Base-by-base conservation (phyloP, 2,797 vertebrate genomes). In the Lindbergichthys nudifrons region DNA sequence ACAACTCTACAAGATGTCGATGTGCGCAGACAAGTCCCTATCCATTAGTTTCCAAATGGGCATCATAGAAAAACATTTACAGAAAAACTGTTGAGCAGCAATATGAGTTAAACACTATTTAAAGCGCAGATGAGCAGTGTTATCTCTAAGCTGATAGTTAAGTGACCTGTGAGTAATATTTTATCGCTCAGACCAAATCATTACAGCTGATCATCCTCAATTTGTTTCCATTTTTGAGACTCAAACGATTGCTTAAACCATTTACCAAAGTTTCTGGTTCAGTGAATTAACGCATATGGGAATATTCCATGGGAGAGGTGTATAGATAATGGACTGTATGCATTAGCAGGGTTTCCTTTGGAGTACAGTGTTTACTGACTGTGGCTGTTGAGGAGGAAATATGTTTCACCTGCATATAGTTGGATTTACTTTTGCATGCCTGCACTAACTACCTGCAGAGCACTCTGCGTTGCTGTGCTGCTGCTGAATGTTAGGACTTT, bases 341-440 rank as follows among this genome's bases (percentile, higher is more conserved):
- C 81, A 81, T 89, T 85, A 80, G 78, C 39, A 15, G 62, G 75
- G 74, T 83, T 62, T 81, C 77, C 50, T 85, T 84, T 75, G 52
- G 58, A 70, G 61, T 14, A 63, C 70, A 15, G 61, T 48, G 43
- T 79, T 79, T 78, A 69, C 60, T 79, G 72, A 77, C 77, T 56
- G 73, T 65, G 39, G 73, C 64, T 71, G 32, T 81, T 59, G 70
- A 70, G 64, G 59, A 70, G 52, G 66, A 81, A 64, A 73, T 58
- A 57, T 70, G 79, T 81, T 54, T 81, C 85, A 84, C 80, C 85
- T 84, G 80, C 75, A 42, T 41, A 9, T 16, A 70, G 18, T 54
- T 77, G 47, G 43, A 72, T 83, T 79, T 13, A 58, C 61, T 54
- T 79, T 42, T 36, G 68, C 60, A 42, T 77, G 50, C 12, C 19